Evolutionary conservation across 2,888 invertebrate species (phyloP).

Genomic region (Pomacea canaliculata): DNA sequence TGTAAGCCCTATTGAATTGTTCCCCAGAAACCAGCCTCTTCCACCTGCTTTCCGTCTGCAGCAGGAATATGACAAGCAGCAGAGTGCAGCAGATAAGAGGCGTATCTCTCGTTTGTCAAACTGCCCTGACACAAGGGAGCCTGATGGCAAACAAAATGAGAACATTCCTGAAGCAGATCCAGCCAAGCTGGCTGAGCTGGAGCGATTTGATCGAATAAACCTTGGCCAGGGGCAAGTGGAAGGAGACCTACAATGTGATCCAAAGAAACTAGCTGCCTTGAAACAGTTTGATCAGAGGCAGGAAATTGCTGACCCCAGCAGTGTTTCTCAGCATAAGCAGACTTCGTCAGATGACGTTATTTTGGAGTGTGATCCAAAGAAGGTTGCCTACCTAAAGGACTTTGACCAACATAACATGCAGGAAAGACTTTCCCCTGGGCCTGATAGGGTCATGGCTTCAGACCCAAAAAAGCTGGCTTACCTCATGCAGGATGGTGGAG

Average conservation of each 20-base stretch:
- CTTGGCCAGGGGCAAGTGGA: slow-evolving; percentile 7
- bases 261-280: slow-evolving; percentile 42
- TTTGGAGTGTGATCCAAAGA: slow-evolving; percentile 12
- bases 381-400: slow-evolving; percentile 14
- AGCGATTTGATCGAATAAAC: slow-evolving; percentile 17
- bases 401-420: slow-evolving; percentile 12
- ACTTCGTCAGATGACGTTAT: neutral
- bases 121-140: neutral
- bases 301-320: neutral
- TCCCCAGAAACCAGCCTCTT: slow-evolving; percentile 35
- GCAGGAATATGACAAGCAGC: slow-evolving; percentile 37
- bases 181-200: slow-evolving; percentile 22
- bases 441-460: neutral
- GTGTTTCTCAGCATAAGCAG: neutral
- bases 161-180: slow-evolving; percentile 18
- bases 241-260: slow-evolving; percentile 36
- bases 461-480: slow-evolving; percentile 16
- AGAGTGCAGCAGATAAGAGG: neutral
- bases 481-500: slow-evolving; percentile 2
- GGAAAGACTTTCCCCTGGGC: neutral
- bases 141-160: neutral
- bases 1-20: slow-evolving; percentile 31
- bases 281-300: slow-evolving; percentile 35
- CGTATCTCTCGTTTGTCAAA: slow-evolving; percentile 23
- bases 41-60: slow-evolving; percentile 45